phyloP scores from a whole-genome alignment of 2,797 vertebrate species.

The Tapera naevia region DNA sequence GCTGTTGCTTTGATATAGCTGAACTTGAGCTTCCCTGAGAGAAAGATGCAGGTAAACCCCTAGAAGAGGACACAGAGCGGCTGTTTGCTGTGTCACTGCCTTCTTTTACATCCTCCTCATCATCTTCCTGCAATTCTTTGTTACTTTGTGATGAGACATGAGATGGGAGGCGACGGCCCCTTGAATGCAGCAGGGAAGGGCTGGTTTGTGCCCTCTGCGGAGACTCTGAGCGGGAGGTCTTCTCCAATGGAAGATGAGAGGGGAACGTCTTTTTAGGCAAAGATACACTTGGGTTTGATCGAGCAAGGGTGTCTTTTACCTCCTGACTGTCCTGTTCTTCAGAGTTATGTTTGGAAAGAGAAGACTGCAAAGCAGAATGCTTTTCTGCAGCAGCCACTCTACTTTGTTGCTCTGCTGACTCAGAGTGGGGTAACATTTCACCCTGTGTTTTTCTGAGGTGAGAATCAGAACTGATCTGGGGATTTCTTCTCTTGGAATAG shows the following conservation, averaged over 20 bases:
- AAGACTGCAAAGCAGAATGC: not conserved
- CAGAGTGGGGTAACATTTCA: not conserved
- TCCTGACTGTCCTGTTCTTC: not conserved
- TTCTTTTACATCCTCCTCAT: slow-evolving; percentile 54
- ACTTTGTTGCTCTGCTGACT: slow-evolving; percentile 16
- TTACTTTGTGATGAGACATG: not conserved
- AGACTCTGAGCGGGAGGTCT: slow-evolving; percentile 6
- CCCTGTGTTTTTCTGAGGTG: not conserved
- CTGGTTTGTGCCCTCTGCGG: not conserved
- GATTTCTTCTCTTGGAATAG: slow-evolving; percentile 57
- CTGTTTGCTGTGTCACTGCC: slow-evolving; percentile 54
- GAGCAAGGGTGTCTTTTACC: not conserved
- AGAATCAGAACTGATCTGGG: slow-evolving; percentile 33
- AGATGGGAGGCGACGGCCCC: slow-evolving; percentile 41
- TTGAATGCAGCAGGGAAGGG: slow-evolving; percentile 56
- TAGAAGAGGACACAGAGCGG: slow-evolving; percentile 14
- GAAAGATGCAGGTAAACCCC: slow-evolving; percentile 34
- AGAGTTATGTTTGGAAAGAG: slow-evolving; percentile 31
- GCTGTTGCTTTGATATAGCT: slow-evolving; percentile 48
- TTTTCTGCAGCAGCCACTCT: slow-evolving; percentile 15
- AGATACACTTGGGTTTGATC: slow-evolving; percentile 4
- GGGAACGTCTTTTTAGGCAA: slow-evolving; percentile 32
- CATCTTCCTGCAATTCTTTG: slow-evolving; percentile 6
- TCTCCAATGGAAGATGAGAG: slow-evolving; percentile 3
- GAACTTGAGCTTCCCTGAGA: slow-evolving; percentile 54